Evolutionary conservation across 2,113 vertebrate genomes (phyloP), one percentile per base, ranked within the genome.

Genomic region (Aptenodytes patagonicus): DNA sequence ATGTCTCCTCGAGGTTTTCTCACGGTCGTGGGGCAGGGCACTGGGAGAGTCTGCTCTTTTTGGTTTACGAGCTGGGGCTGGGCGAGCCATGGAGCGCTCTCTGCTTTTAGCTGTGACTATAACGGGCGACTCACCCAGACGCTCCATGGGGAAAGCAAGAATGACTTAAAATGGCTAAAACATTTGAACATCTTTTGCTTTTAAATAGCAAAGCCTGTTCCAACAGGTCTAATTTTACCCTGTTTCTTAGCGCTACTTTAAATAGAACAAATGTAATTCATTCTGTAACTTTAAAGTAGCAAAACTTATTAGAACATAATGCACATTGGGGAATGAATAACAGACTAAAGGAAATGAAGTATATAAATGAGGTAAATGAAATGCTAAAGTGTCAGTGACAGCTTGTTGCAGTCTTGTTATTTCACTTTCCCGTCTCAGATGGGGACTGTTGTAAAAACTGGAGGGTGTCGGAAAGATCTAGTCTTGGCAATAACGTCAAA

Each of bases 161-260:
- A 79, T 96, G 89, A 89, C 92, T 97, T 91, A 95, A 90, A 97
- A 96, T 96, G 95, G 83, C 94, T 94, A 82, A 97, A 98, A 94
- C 57, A 79, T 92, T 85, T 90, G 44, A 70, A 38, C 61, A 34
- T 90, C 55, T 80, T 79, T 51, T 38, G 38, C 78, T 87, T 95
- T 95, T 92, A 96, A 97, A 96, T 93, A 96, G 92, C 85, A 75
- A 83, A 71, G 93, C 66, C 40, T 89, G 29, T 93, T 86, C 28
- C 1, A 4, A 7, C 28, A 26, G 38, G 36, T 58, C 72, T 96
- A 95, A 94, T 75, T 90, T 97, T 93, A 91, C 73, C 89, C 1
- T 0, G 8, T 70, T 95, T 92, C 76, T 84, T 81, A 47, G 52
- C 72, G 66, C 51, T 81, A 9, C 79, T 75, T 83, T 78, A 96